phyloP scores from a whole-genome alignment of 2,113 vertebrate species.

The Notechis scutatus region DNA sequence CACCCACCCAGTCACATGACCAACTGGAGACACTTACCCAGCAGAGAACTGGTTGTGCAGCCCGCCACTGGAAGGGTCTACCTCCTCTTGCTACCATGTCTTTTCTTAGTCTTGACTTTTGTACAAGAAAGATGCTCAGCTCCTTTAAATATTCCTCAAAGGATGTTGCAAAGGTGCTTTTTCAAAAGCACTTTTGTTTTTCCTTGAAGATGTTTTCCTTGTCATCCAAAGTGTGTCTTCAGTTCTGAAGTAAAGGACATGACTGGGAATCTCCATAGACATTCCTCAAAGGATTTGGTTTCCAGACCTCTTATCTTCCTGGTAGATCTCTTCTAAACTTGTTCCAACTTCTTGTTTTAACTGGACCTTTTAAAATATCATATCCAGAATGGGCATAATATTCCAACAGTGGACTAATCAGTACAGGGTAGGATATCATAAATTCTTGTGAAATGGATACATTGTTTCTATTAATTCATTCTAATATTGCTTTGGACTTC shows the following conservation, averaged over 20 bases:
- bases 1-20: too few species aligned
- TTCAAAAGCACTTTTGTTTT: neutral
- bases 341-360: neutral
- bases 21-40: too few species aligned
- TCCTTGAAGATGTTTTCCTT: neutral
- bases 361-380: neutral
- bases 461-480: neutral
- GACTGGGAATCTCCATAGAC: neutral
- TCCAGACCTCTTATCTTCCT: neutral
- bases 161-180: neutral
- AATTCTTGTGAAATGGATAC: neutral
- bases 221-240: neutral
- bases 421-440: neutral
- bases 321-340: neutral
- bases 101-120: neutral
- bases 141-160: neutral
- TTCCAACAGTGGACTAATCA: neutral
- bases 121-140: neutral
- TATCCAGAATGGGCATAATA: neutral
- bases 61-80: neutral
- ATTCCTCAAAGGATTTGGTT: neutral
- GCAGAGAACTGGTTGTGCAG: too few species aligned
- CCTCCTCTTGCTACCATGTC: neutral
- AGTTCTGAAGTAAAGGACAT: neutral
- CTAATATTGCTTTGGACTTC: neutral